Base-by-base conservation (phyloP, 2,888 invertebrate genomes). In the Aphidius colemani region DNA sequence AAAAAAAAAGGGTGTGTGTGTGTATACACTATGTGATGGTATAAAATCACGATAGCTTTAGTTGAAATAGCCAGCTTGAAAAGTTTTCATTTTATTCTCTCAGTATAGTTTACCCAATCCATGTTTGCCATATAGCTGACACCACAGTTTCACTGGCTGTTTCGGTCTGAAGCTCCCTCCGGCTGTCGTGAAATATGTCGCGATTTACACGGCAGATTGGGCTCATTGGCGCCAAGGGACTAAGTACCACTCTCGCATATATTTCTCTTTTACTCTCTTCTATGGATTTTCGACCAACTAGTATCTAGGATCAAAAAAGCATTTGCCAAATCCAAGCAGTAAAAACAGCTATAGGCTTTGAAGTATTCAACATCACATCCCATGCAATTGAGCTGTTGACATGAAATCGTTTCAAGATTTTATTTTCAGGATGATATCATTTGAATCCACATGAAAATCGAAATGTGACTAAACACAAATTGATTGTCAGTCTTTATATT, bases 191-290 rank as follows among this genome's bases (percentile, higher is more conserved):
- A 81, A 81, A 81, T 81, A 81, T 80, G 80, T 80, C 80, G 79
- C 80, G 81, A 81, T 81, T 81, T 81, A 80, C 78, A 80, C 79
- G 78, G 76, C 76, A 80, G 79, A 81, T 80, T 81, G 79, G 79
- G 78, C 75, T 80, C 79, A 81, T 81, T 79, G 81, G 78, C 75
- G 81, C 74, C 78, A 75, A 69, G 79, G 79, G 81, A 81, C 73
- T 72, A 69, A 78, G 73, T 67, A 30, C 30, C 30, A 30, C 30
- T 30, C 2, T 30, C 30, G 3, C 30, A 3, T 30, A 69, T 44
- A 55, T 44, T 55, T 30, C 69, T 69, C 70, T 69, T 64, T 68
- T 71, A 70, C 69, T 67, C 68, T 67, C 66, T 53, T 67, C 71
- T 64, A 56, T 61, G 51, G 64, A 46, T 53, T 53, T 53, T 53